Evolutionary conservation across 2,888 invertebrate genomes (phyloP).

Genomic region (Harmothoe impar): DNA sequence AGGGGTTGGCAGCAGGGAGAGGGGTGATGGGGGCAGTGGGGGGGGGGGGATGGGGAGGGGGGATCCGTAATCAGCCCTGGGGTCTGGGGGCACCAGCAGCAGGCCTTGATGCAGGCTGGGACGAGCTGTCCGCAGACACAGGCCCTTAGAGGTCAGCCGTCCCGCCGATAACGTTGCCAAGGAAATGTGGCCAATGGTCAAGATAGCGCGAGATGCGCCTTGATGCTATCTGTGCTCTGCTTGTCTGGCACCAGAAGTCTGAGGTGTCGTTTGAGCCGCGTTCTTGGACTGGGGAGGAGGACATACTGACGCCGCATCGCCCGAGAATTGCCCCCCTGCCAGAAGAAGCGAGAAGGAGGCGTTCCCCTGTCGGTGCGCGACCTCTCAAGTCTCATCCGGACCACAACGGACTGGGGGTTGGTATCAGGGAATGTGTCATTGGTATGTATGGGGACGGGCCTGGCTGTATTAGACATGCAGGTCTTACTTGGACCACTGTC

Average conservation of each 20-base stretch:
- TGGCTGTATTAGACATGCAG: background rate
- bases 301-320: background rate
- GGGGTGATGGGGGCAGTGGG: no score
- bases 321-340: constrained; percentile 13
- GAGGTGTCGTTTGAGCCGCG: background rate
- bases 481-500: background rate
- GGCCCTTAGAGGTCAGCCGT: background rate
- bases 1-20: no score
- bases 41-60: no score
- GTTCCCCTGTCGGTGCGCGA: background rate
- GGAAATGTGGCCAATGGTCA: constrained; percentile 4
- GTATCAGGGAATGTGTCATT: background rate
- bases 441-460: background rate
- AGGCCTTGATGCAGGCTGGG: no score
- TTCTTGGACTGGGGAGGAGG: background rate
- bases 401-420: background rate
- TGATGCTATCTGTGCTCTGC: background rate
- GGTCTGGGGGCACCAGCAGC: no score
- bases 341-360: background rate
- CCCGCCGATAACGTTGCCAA: background rate
- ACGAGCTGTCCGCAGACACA: no score
- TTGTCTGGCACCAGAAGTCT: background rate
- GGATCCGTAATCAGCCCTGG: no score
- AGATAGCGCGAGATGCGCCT: background rate
- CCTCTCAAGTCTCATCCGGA: background rate